Evolutionary conservation across 92 coral and sea anemone species (phyloP).

Genomic region (Phenganax stokvisi): DNA sequence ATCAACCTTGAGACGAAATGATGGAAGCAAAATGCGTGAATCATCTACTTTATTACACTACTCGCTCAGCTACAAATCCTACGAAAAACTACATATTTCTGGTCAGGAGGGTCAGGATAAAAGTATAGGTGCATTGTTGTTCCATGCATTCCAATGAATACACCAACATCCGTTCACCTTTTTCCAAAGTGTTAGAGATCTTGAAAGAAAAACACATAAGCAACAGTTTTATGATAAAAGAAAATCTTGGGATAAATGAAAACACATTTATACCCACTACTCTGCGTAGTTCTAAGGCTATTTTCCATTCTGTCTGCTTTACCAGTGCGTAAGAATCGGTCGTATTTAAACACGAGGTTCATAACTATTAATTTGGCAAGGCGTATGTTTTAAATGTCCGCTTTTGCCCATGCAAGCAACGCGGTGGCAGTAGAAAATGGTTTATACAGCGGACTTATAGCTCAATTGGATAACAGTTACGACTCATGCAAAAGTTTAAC

Average conservation of each 20-base stretch:
- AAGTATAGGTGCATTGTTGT: not conserved
- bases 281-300: not conserved
- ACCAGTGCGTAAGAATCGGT: not conserved
- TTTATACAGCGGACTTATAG: too few species aligned
- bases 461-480: too few species aligned
- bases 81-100: not conserved
- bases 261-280: conserved; percentile 6
- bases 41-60: not conserved
- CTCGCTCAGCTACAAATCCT: not conserved
- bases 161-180: not conserved
- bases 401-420: too few species aligned
- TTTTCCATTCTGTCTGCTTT: too few species aligned
- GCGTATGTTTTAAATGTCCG: too few species aligned
- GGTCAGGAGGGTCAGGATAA: not conserved
- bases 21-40: not conserved
- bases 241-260: not conserved
- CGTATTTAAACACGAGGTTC: not conserved
- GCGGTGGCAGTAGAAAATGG: too few species aligned
- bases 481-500: too few species aligned
- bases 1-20: not conserved
- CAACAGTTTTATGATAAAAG: not conserved
- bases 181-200: not conserved
- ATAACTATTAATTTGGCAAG: too few species aligned
- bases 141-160: conserved; percentile 4
- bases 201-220: not conserved